Evolutionary conservation across 1,140 invertebrate species (phyloP), one percentile per base, ranked within the genome.

Genomic region (Tribolium madens): DNA sequence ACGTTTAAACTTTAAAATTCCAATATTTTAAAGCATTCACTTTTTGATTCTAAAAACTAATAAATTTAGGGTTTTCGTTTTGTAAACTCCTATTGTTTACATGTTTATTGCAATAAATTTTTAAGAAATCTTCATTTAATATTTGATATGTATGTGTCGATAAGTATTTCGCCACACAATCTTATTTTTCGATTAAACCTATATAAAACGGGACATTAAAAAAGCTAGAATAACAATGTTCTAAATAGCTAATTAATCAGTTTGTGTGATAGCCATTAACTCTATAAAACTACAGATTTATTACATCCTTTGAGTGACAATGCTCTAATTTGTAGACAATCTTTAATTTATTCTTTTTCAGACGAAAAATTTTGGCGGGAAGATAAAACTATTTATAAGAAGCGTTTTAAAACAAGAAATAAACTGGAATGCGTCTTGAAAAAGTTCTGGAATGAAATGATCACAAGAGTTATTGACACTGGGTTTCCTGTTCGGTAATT

Each of bases 401-500:
- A 42, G n/a, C 9, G 9, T 42, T 10, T n/a, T 42, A 42, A 42
- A 9, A 42, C 3, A 36, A 36, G 33, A 9, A 1, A 1, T 21
- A 26, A 31, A 42, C 36, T 7, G 52, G 10, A 57, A 21, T 57
- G 52, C 17, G 15, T 57, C 10, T 57, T 57, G 14, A 57, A 57
- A 57, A 15, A 57, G 6, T 18, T 57, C 52, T 18, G 2, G 52
- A 21, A 18, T 21, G 17, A 17, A 57, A 57, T 57, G 17, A 18
- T 21, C 14, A 10, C 17, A 57, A 57, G 52, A 57, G 52, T 57
- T 57, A 57, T 21, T 57, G 52, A 57, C 52, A 57, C 52, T 15
- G 17, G 17, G 17, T 57, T 57, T 57, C 52, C 52, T 57, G 52
- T 57, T 57, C 17, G 17, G 17, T 21, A 57, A 57, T 57, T 57